A percentile compares a stretch with the other conserved stretches of the same genome.
These are phyloP conservation scores for Aphidoletes aphidimyza DNA, from an alignment of 2,888 invertebrate genomes.

Conservation along the genomic window DNA sequence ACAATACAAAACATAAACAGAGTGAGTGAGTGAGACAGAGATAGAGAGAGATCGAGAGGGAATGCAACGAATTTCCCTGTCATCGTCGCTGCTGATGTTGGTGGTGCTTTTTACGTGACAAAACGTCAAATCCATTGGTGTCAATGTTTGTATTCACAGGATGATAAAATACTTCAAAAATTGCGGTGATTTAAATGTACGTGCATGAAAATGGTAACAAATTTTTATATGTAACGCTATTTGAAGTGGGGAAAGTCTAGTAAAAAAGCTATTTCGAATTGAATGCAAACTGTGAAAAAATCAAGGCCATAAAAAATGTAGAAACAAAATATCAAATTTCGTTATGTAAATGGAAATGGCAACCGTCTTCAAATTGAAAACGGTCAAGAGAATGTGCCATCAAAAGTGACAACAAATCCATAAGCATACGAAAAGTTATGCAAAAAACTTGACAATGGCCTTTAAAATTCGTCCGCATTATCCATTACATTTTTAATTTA, in stretches of 20 bases:
- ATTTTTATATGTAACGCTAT: neutral
- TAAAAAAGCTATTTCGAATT: neutral
- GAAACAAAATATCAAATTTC: neutral
- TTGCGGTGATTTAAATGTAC: neutral
- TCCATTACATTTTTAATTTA: too few relatives aligned
- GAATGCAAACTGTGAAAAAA: neutral
- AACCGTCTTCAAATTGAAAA: neutral
- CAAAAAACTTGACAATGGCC: constrained; percentile 4
- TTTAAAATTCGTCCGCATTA: neutral
- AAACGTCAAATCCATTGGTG: neutral
- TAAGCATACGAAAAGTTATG: neutral
- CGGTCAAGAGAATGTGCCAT: too few relatives aligned
- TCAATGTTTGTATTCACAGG: constrained; percentile 10
- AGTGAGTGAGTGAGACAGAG: neutral
- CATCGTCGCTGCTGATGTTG: neutral
- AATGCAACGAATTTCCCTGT: neutral
- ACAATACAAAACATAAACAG: neutral
- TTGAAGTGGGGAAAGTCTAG: neutral
- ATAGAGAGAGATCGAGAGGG: neutral
- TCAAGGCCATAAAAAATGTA: constrained; percentile 17
- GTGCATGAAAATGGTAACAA: neutral
- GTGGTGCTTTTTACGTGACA: too few relatives aligned
- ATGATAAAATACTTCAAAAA: neutral
- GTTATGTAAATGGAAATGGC: neutral
- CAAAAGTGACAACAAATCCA: too few relatives aligned